phyloP scores from a whole-genome alignment of 1,140 invertebrate genomes.

The Trichomalopsis sarcophagae region DNA sequence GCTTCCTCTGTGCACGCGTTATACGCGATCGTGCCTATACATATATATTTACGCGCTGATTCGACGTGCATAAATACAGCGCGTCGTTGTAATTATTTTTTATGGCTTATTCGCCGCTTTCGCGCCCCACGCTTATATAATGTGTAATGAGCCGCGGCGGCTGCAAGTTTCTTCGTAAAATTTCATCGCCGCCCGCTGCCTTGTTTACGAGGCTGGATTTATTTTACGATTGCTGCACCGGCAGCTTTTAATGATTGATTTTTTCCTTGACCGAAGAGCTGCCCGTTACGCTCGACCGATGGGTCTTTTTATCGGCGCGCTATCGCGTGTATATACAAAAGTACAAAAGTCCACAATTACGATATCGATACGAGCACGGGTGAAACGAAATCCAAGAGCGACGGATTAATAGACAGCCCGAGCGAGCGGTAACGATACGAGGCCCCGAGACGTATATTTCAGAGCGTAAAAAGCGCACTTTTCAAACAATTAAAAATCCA shows the following conservation, averaged over 20 bases:
- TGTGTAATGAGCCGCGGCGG: neutral
- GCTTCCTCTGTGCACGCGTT: neutral
- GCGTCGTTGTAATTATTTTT: conserved; percentile 30
- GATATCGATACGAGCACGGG: no score
- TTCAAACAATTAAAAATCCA: conserved; percentile 42
- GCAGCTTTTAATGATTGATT: neutral
- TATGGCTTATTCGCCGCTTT: conserved; percentile 1
- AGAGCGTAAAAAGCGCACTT: neutral
- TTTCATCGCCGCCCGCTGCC: neutral
- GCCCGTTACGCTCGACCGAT: no score
- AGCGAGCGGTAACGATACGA: no score
- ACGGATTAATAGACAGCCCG: no score
- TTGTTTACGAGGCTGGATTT: neutral
- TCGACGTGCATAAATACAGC: conserved; percentile 41
- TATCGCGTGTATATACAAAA: no score
- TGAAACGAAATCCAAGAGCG: no score
- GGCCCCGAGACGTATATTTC: neutral
- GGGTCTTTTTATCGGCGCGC: no score
- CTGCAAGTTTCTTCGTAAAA: conserved; percentile 15
- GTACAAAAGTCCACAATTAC: no score
- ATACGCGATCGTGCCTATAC: neutral
- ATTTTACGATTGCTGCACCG: conserved; percentile 5
- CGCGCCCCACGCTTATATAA: neutral
- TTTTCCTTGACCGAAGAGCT: neutral
- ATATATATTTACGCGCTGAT: neutral